Evolutionary conservation across 2,797 vertebrate species (phyloP).

Genomic region (Sebastes baramenuke): DNA sequence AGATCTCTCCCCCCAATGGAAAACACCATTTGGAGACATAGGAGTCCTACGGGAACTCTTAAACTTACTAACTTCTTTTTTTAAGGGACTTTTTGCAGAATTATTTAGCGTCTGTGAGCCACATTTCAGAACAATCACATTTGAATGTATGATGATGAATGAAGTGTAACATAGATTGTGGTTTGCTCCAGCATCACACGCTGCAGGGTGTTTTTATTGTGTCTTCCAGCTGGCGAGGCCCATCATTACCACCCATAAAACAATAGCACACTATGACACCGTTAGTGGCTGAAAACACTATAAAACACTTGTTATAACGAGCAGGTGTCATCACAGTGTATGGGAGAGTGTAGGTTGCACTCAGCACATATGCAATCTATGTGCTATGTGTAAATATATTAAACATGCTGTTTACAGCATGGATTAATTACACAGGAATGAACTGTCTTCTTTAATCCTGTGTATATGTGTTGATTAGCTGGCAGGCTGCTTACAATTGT

Average conservation of each 20-base stretch:
- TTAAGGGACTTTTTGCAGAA: background rate
- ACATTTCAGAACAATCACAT: constrained; percentile 25
- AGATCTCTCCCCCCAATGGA: background rate
- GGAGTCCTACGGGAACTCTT: background rate
- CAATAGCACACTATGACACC: constrained; percentile 42
- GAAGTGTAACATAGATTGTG: constrained; percentile 1
- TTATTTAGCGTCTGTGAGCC: constrained; percentile 10
- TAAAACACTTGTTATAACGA: constrained; percentile 47
- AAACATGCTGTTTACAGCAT: background rate
- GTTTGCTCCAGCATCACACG: background rate
- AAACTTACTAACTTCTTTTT: background rate
- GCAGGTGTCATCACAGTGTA: constrained; percentile 27
- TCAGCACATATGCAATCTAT: background rate
- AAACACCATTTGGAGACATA: background rate
- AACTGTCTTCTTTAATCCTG: background rate
- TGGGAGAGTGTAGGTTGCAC: constrained; percentile 13
- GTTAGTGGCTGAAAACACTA: constrained; percentile 41
- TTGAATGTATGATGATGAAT: background rate
- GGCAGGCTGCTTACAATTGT: background rate
- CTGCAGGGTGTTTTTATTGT: constrained; percentile 22
- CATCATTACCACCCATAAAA: constrained; percentile 54
- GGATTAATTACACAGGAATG: background rate
- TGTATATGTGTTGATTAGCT: background rate
- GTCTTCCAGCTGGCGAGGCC: constrained; percentile 48
- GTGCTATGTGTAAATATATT: background rate